Evolutionary conservation across 2,113 vertebrate genomes (phyloP), one percentile per base, ranked within the genome.

Genomic region (Amblyornis subalaris): DNA sequence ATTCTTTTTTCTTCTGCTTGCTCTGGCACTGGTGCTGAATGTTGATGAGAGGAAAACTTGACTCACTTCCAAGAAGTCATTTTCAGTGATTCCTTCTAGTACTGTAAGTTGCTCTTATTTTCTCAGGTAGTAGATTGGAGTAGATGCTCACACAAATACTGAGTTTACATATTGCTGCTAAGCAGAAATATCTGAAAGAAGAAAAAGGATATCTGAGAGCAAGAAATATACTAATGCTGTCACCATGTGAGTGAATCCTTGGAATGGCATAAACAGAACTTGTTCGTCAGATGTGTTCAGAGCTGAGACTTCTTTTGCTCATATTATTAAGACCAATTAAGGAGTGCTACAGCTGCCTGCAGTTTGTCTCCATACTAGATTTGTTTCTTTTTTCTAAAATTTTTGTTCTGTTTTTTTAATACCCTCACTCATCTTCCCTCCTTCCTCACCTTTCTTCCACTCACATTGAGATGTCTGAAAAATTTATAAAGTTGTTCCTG

Each of bases 1-100:
- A 92, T 95, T 76, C 55, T 69, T 89, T 38, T 57, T 92, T 23
- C 57, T 93, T 89, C 44, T 78, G 61, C 86, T 97, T 95, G 64
- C 77, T 83, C 7, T 74, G 45, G 62, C 21, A 54, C 70, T 89
- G 70, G 76, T 79, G 60, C 60, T 95, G 97, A 97, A 97, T 97
- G 86, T 73, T 40, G 69, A 96, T 95, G 92, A 93, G 90, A 85
- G 42, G 50, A 40, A 95, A 93, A 51, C 65, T 73, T 97, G 94
- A 77, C 48, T 89, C 50, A 53, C 21, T 91, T 96, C 88, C 88
- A 97, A 75, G 62, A 83, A 80, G 91, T 95, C 18, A 67, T 94
- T 95, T 92, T 61, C 61, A 6, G n/a, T 89, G 48, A 89, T 93
- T 93, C 66, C n/a, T 89, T 94, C 73, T 61, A 76, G 38, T 57